Evolutionary conservation across 2,888 invertebrate species (phyloP), one percentile per base, ranked within the genome.

Genomic region (Rotaria sp.): DNA sequence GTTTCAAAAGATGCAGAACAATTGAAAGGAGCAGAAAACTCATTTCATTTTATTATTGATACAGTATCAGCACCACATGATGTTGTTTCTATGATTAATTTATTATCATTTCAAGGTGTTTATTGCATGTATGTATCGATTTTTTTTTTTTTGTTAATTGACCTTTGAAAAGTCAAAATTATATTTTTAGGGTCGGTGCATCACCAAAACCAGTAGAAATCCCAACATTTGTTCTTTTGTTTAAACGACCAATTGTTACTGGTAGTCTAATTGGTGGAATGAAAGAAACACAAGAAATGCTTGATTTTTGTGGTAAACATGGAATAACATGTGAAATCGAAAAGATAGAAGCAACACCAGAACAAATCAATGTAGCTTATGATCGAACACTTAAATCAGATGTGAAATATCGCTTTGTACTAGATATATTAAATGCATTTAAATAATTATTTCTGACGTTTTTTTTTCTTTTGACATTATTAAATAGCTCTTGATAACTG

Each of bases 221-320:
- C 18, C 15, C 30, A 21, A 1, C 67, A 18, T 35, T 35, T 18
- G 0, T 35, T 35, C 24, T 67, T 8, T 8, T 67, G 15, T 13
- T 13, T 15, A 84, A 84, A 30, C 26, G 45, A 4, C n/a, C 30
- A 84, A 84, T 13, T 24, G 21, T 84, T 13, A 45, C 48, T 15
- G 84, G 84, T 41, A n/a, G 38, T 41, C 2, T 30, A 1, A 30
- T 84, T 45, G 84, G 84, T 41, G 84, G 84, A n/a, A 84, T 84
- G 35, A 84, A 84, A 84, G 84, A 84, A 84, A 84, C 84, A 7
- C 84, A 84, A 48, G 84, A 84, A 26, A 84, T 84, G 84, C 84
- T 84, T n/a, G 84, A 84, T 41, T 84, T 84, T 30, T 38, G 41
- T 84, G 48, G 30, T 35, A 84, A 84, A 48, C 26, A 84, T 84